Evolutionary conservation across 2,888 invertebrate genomes (phyloP), one percentile per base, ranked within the genome.

Genomic region (Endomychus coccineus): DNA sequence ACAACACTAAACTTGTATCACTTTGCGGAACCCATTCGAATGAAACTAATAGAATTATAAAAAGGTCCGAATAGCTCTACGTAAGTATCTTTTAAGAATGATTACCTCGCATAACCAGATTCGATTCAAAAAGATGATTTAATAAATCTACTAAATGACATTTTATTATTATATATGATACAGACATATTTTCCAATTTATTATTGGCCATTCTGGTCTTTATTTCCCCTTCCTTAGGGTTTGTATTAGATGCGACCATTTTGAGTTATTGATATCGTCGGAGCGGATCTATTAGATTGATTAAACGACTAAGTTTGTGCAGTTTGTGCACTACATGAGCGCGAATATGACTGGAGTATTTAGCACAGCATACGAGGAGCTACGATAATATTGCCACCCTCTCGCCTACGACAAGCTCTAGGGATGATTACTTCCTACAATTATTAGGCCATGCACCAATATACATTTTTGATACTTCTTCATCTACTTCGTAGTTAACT

Each of bases 91-190:
- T n/a, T n/a, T n/a, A n/a, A n/a, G n/a, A n/a, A n/a, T 58, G 62
- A 64, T 64, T 60, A 61, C 55, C 59, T 56, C 58, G 55, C 56
- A 42, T 55, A 59, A 61, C 57, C 58, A 58, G 56, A 59, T 61
- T 58, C 57, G 55, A 52, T 54, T 56, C 53, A 44, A 49, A 52
- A 55, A 56, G 58, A 61, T 61, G 60, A 62, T 64, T 62, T 61
- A 63, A 66, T 64, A 64, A 64, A 64, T 66, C 62, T 61, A 59
- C 55, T 58, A 61, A 63, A 61, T 61, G 66, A 66, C 66, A 55
- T 62, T 64, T 64, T 64, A 66, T 64, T 59, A 62, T 62, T 61
- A 66, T 64, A 59, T 62, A 66, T 59, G 54, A 58, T 54, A 45
- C 39, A 41, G 56, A 58, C 58, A 60, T 60, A 61, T 59, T 59